Base-by-base conservation (phyloP, 1,140 invertebrate species). In the Hycleus cichorii region DNA sequence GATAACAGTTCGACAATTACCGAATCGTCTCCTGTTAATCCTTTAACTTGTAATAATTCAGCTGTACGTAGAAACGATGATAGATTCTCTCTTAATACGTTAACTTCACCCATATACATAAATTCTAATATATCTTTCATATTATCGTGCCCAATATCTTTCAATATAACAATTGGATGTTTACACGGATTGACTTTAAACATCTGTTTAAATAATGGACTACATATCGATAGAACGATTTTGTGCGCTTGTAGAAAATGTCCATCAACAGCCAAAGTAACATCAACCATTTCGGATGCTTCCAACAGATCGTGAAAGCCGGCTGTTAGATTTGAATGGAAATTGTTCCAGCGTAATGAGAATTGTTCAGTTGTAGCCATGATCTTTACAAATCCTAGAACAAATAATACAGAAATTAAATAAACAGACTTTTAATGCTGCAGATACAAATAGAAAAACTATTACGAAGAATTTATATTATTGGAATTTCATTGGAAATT, bases 51-150 rank as follows among this genome's bases (percentile, higher is more conserved):
- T 64, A 94, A 78, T 63, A 90, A 79, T 74, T 93, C 90, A 44
- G 92, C 91, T 58, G 90, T 93, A 68, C 89, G 84, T 58, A 95
- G 76, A 78, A 95, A 91, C 9, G 88, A 86, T 63, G 90, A 83
- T 65, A 95, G 76, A 69, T 93, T 90, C 58, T 90, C 89, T 72
- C 93, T 88, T 61, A 90, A 86, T 51, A 95, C 90, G 73, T 93
- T 93, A 6, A 95, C 91, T 76, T 94, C 91, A 53, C 92, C 92
- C 72, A 85, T 81, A 70, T 93, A 93, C 83, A 91, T 90, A 72
- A 90, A 91, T 70, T 89, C 85, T 59, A 91, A 75, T 39, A 92
- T 80, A 60, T 88, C 86, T 65, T 85, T 82, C 55, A 92, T 76
- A 72, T 91, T 86, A 65, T 85, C 83, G 64, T 84, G 86, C 32